phyloP scores from a whole-genome alignment of 2,797 vertebrate genomes.

The Xerus rutilus region DNA sequence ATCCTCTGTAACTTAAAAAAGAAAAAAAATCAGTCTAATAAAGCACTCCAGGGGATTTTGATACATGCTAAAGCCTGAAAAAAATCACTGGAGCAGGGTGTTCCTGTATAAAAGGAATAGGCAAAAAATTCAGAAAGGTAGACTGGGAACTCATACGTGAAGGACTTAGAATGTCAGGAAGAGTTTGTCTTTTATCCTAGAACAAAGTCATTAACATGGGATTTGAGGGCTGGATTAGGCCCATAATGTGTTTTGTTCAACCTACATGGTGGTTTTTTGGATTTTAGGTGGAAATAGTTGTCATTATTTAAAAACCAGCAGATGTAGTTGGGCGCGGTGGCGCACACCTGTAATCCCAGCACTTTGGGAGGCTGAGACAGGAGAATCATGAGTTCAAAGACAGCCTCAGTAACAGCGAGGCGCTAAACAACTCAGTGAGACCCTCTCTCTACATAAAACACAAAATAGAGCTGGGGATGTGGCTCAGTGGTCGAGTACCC shows the following conservation, averaged over 20 bases:
- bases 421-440: too few relatives aligned
- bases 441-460: too few relatives aligned
- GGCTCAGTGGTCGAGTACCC: too few relatives aligned
- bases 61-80: not conserved
- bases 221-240: not conserved
- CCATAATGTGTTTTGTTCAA: not conserved
- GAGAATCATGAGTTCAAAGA: too few relatives aligned
- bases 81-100: not conserved
- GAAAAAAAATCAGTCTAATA: too few relatives aligned
- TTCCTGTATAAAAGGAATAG: not conserved
- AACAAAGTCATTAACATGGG: not conserved
- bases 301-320: conserved; percentile 14
- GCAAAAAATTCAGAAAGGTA: not conserved
- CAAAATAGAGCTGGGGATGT: too few relatives aligned
- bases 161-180: not conserved
- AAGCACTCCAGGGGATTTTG: not conserved
- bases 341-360: too few relatives aligned
- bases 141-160: not conserved
- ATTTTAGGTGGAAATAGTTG: conserved; percentile 41
- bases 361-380: too few relatives aligned
- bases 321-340: too few relatives aligned
- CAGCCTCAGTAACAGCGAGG: too few relatives aligned
- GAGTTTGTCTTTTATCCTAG: not conserved
- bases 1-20: too few relatives aligned
- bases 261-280: not conserved